Evolutionary conservation across 1,140 invertebrate genomes (phyloP).

Genomic region (Drosophila kepulauana): DNA sequence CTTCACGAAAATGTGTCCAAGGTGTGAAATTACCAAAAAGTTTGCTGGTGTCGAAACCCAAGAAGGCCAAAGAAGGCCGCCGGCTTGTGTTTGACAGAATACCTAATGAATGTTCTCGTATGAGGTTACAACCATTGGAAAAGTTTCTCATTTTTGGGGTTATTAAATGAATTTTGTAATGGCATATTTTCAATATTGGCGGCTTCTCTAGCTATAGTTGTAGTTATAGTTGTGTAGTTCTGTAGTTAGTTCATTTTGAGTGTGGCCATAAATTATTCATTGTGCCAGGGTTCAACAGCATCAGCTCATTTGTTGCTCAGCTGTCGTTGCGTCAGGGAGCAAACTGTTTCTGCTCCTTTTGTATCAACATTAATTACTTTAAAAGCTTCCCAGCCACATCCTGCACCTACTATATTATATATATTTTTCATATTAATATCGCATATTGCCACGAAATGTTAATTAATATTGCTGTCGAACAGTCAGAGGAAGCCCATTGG

Average conservation of each 20-base stretch:
- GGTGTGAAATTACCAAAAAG: slow-evolving; percentile 20
- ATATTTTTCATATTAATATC: slow-evolving; percentile 44
- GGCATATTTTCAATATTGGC: slow-evolving; percentile 5
- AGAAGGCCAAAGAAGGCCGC: background rate
- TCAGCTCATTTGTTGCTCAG: background rate
- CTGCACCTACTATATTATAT: slow-evolving; percentile 2
- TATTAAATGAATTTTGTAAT: slow-evolving; percentile 15
- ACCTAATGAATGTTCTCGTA: slow-evolving; percentile 19
- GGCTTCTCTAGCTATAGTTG: background rate
- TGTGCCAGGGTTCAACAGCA: background rate
- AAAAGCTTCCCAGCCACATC: slow-evolving; percentile 43
- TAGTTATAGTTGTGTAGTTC: background rate
- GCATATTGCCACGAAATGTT: slow-evolving; percentile 59
- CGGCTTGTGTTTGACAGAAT: slow-evolving; percentile 27
- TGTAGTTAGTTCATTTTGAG: background rate
- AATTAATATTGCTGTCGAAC: slow-evolving; percentile 58
- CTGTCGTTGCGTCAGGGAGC: background rate
- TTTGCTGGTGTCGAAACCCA: slow-evolving; percentile 20
- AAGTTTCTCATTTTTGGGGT: slow-evolving; percentile 7
- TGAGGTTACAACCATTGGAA: slow-evolving; percentile 1
- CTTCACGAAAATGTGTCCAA: slow-evolving; percentile 15
- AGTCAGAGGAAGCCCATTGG: slow-evolving; percentile 6
- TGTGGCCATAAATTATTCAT: slow-evolving; percentile 34
- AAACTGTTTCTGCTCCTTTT: background rate
- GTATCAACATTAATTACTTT: slow-evolving; percentile 64